phyloP scores from a whole-genome alignment of 2,797 vertebrate genomes.

The Epinephelus awoara region DNA sequence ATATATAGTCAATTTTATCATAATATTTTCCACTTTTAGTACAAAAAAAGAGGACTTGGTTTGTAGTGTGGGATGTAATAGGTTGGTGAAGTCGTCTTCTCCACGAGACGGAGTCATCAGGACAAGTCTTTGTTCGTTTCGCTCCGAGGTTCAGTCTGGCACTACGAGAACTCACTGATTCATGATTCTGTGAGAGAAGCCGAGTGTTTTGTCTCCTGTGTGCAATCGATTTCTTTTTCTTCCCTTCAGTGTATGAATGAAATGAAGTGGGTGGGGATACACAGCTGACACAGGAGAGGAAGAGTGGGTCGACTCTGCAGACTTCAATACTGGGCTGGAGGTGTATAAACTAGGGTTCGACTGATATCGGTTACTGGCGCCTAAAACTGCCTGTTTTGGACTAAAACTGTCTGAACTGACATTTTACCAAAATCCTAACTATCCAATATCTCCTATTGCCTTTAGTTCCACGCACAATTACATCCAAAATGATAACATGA shows the following conservation, averaged over 20 bases:
- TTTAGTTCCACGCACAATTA: not conserved
- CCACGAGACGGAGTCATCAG: conserved; percentile 20
- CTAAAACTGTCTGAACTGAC: not conserved
- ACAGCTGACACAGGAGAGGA: conserved; percentile 8
- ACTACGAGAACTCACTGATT: conserved; percentile 36
- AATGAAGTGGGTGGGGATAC: conserved; percentile 10
- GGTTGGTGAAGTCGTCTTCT: conserved; percentile 33
- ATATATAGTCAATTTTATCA: conserved; percentile 69
- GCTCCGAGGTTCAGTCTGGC: conserved; percentile 56
- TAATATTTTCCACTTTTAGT: conserved; percentile 77
- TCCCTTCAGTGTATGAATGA: conserved; percentile 47
- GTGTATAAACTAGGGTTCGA: conserved; percentile 40
- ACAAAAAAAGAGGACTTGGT: conserved; percentile 67
- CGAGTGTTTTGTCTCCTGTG: conserved; percentile 38
- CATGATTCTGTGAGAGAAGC: conserved; percentile 52
- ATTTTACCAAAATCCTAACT: not conserved
- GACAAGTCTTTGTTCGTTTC: conserved; percentile 52
- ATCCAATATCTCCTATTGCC: not conserved
- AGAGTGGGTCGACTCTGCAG: conserved; percentile 9
- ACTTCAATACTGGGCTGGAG: conserved; percentile 55
- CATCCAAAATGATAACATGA: too few species aligned
- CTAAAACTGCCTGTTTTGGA: not conserved
- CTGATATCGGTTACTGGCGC: conserved; percentile 42
- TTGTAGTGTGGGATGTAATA: conserved; percentile 63
- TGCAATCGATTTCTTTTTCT: conserved; percentile 19